Evolutionary conservation across 2,888 invertebrate species (phyloP).

Genomic region (Neoitamus cyanurus): DNA sequence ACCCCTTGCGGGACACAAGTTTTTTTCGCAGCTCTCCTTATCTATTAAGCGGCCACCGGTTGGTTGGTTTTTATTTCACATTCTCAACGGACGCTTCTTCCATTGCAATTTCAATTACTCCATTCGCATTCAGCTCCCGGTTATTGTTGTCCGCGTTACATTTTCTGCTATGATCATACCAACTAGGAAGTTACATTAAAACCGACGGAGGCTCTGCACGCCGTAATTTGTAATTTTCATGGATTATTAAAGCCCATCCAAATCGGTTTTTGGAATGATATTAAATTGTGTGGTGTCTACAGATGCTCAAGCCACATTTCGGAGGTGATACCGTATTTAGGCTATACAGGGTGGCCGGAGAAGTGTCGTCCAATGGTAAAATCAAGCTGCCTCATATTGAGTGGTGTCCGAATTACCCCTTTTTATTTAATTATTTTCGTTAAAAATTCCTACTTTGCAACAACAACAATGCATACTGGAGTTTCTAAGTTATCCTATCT

Average conservation of each 20-base stretch:
- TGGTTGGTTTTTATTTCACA: not conserved
- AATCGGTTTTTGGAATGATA: not conserved
- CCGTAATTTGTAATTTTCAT: not conserved
- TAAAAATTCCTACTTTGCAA: no score
- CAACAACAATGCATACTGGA: no score
- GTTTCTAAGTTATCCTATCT: no score
- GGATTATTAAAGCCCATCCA: not conserved
- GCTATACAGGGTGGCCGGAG: no score
- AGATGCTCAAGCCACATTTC: not conserved
- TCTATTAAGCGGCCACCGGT: not conserved
- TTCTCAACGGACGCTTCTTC: not conserved
- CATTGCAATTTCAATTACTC: conserved; percentile 21
- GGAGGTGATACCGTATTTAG: not conserved
- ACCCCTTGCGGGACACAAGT: not conserved
- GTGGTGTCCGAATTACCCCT: no score
- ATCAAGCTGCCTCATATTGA: no score
- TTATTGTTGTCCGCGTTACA: conserved; percentile 14
- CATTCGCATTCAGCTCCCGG: conserved; percentile 7
- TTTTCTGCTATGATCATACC: not conserved
- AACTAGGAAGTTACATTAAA: conserved; percentile 11
- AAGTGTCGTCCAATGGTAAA: no score
- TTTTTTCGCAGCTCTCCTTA: not conserved
- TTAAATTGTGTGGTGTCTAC: not conserved
- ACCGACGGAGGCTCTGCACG: not conserved
- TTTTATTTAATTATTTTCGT: no score